Conservation (phyloP, 2,797 vertebrate species). For the Periparus ater region DNA sequence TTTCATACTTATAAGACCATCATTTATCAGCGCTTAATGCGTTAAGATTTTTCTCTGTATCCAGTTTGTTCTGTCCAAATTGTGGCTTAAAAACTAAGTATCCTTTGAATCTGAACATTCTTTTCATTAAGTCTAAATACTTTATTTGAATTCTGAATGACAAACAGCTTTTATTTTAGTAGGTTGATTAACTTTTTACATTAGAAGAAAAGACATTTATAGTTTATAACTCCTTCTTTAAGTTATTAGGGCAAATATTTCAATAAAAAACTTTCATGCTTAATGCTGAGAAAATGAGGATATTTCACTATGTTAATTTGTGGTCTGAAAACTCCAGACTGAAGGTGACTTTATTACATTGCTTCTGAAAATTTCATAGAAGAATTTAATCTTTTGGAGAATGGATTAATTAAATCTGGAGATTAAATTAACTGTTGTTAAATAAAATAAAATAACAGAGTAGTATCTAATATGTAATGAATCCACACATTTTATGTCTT, state of each 20-base stretch:
- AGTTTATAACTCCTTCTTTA: background rate
- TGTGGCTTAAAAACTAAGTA: background rate
- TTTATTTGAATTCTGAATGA: background rate
- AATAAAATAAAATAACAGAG: background rate
- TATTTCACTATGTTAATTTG: background rate
- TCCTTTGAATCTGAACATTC: background rate
- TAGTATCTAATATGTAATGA: background rate
- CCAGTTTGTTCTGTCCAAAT: background rate
- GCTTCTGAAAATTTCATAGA: background rate
- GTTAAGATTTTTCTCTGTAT: background rate
- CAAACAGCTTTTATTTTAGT: accelerated
- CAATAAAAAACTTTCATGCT: background rate
- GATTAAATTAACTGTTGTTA: background rate
- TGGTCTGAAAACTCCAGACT: background rate
- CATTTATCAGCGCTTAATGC: background rate
- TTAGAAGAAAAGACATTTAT: background rate
- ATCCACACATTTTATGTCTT: background rate
- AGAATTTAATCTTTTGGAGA: background rate
- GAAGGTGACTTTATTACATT: background rate
- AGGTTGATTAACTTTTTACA: background rate
- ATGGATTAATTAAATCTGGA: background rate
- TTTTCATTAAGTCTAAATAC: background rate
- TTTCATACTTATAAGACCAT: background rate
- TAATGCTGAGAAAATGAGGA: background rate
- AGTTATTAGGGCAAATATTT: background rate